phyloP scores from a whole-genome alignment of 1,140 invertebrate genomes.

The Hermetia illucens region DNA sequence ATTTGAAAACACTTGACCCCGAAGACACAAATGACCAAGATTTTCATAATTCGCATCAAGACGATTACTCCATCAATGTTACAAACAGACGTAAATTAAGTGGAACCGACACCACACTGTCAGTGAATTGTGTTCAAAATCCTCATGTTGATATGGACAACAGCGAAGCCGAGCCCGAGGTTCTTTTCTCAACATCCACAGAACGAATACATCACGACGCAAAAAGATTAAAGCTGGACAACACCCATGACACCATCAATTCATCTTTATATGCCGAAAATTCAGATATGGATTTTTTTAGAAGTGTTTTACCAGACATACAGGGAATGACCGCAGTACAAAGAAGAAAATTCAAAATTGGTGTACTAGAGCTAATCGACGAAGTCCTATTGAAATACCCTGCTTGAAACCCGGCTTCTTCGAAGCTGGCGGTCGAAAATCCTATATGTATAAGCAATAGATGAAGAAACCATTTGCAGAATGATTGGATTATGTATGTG shows the following conservation, averaged over 20 bases:
- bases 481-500: too few relatives aligned
- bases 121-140: not conserved
- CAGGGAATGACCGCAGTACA: conserved; percentile 20
- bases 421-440: too few relatives aligned
- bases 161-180: conserved; percentile 17
- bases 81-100: too few relatives aligned
- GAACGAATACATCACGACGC: not conserved
- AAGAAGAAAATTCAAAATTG: conserved; percentile 26
- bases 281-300: conserved; percentile 27
- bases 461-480: too few relatives aligned
- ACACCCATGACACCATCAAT: not conserved
- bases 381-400: conserved; percentile 24
- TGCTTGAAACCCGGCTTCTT: not conserved
- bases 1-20: too few relatives aligned
- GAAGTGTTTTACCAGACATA: conserved; percentile 25
- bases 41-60: too few relatives aligned
- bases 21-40: too few relatives aligned
- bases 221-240: not conserved
- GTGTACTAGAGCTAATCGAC: conserved; percentile 25
- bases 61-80: too few relatives aligned
- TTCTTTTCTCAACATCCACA: not conserved
- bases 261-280: conserved; percentile 14
- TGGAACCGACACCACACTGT: conserved; percentile 13
- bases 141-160: not conserved
- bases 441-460: too few relatives aligned